These are phyloP conservation scores for Crocallis elinguaria DNA, from an alignment of 2,888 invertebrate species.

Conservation along the genomic window DNA sequence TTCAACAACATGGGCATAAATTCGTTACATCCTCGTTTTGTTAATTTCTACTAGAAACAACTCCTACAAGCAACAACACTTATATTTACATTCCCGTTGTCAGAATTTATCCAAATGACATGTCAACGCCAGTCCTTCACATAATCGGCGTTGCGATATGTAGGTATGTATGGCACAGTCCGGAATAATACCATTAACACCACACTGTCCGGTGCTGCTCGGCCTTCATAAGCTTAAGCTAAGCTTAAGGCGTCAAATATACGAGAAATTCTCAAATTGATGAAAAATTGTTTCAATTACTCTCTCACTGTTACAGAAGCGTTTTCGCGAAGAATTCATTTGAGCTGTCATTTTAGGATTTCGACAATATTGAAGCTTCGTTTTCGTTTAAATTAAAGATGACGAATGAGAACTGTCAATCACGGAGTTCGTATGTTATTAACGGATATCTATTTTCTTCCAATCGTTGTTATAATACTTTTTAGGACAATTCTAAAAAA, in stretches of 20 bases:
- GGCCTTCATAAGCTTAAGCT: constrained; percentile 27
- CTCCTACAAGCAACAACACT: too few relatives aligned
- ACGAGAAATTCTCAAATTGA: constrained; percentile 37
- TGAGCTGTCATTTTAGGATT: constrained; percentile 45
- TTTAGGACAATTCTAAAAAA: neutral
- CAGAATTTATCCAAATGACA: too few relatives aligned
- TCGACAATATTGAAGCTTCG: constrained; percentile 53
- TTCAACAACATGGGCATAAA: too few relatives aligned
- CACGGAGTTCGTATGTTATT: constrained; percentile 43
- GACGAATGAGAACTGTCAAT: constrained; percentile 64
- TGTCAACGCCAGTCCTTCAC: too few relatives aligned
- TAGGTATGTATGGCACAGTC: too few relatives aligned
- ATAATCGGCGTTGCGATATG: too few relatives aligned
- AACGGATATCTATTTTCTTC: constrained; percentile 11
- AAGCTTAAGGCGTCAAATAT: constrained; percentile 38
- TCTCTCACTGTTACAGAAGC: constrained; percentile 33
- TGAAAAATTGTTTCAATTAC: constrained; percentile 38
- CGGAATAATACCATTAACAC: too few relatives aligned
- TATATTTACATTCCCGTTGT: too few relatives aligned
- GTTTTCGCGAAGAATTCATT: constrained; percentile 35
- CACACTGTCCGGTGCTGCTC: neutral
- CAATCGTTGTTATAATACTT: neutral
- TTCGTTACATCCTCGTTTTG: too few relatives aligned
- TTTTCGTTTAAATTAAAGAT: constrained; percentile 62
- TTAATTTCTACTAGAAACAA: too few relatives aligned